phyloP scores from a whole-genome alignment of 2,888 invertebrate genomes.

The Stenodema calcarata region DNA sequence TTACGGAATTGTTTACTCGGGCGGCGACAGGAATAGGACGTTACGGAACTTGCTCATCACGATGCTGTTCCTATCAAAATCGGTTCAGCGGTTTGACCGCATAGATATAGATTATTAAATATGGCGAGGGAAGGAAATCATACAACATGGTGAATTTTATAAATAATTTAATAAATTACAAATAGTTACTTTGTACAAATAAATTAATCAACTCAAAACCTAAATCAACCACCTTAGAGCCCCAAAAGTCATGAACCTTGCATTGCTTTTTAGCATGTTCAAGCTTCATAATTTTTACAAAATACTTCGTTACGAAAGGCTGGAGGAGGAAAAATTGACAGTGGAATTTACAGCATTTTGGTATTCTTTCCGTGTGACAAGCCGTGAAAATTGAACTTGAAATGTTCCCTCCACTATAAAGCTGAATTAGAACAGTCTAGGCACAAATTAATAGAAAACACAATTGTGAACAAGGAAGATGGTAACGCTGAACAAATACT shows the following conservation, averaged over 20 bases:
- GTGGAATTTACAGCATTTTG: background rate
- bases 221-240: slow-evolving; percentile 31
- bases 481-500: no score
- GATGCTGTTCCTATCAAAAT: no score
- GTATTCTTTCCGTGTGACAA: background rate
- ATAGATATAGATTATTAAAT: no score
- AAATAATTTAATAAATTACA: slow-evolving; percentile 30
- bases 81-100: no score
- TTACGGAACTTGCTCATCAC: no score
- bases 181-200: slow-evolving; percentile 41
- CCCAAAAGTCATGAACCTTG: slow-evolving; percentile 4
- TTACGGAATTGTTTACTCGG: no score
- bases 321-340: background rate
- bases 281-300: slow-evolving; percentile 35
- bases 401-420: background rate
- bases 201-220: slow-evolving; percentile 1
- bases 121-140: no score
- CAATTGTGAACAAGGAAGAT: no score
- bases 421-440: no score
- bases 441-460: no score
- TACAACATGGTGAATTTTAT: no score
- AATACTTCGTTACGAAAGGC: background rate
- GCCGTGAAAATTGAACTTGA: background rate
- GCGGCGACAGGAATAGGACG: no score
- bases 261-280: slow-evolving; percentile 2